phyloP scores from a whole-genome alignment of 2,888 invertebrate genomes.

The Trichopoda pennipes region DNA sequence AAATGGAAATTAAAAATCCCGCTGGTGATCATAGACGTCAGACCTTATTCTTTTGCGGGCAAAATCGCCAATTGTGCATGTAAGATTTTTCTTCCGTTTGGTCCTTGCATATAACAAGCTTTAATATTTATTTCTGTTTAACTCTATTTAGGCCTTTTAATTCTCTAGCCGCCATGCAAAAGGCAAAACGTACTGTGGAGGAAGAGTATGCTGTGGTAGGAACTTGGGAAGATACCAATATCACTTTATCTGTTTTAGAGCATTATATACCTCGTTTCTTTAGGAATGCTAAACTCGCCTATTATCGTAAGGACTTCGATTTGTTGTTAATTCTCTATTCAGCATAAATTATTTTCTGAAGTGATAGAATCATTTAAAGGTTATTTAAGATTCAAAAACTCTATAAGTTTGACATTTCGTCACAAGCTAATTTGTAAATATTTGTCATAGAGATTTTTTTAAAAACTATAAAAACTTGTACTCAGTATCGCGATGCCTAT shows the following conservation, averaged over 20 bases:
- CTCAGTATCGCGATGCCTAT: too few species aligned
- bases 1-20: constrained; percentile 89
- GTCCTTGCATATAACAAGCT: constrained; percentile 74
- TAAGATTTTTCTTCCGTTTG: constrained; percentile 77
- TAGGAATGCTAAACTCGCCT: constrained; percentile 87
- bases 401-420: too few species aligned
- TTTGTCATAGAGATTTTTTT: too few species aligned
- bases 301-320: constrained; percentile 85
- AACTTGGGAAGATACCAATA: constrained; percentile 92
- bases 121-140: too few species aligned
- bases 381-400: too few species aligned
- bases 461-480: too few species aligned
- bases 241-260: constrained; percentile 91
- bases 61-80: constrained; percentile 89
- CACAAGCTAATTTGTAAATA: too few species aligned
- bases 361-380: too few species aligned
- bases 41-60: constrained; percentile 94
- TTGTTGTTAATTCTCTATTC: neutral
- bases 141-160: constrained; percentile 87
- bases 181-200: constrained; percentile 92
- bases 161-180: constrained; percentile 89
- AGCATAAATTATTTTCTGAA: neutral
- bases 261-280: constrained; percentile 92
- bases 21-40: constrained; percentile 93
- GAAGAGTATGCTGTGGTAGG: constrained; percentile 94